phyloP scores from a whole-genome alignment of 2,797 vertebrate genomes.

The Neopelma chrysocephalum region DNA sequence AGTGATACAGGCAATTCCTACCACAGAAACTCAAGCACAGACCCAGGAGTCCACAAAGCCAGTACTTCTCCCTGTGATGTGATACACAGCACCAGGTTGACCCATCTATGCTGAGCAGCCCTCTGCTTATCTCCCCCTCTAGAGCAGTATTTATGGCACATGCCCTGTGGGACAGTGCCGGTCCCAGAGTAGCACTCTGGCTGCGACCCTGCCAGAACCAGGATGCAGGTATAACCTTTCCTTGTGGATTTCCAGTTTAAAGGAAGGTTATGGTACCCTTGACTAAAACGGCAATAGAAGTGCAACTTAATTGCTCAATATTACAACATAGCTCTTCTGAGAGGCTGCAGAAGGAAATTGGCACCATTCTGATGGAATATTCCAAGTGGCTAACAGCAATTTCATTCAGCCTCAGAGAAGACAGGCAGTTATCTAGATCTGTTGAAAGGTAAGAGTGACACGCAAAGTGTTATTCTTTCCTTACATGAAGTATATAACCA shows the following conservation, averaged over 20 bases:
- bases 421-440: slow-evolving; percentile 5
- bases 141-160: neutral
- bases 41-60: neutral
- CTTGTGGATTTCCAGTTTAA: neutral
- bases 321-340: neutral
- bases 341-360: neutral
- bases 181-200: neutral
- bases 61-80: neutral
- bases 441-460: slow-evolving; percentile 17
- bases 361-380: slow-evolving; percentile 18
- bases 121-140: neutral
- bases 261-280: slow-evolving; percentile 17
- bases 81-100: neutral
- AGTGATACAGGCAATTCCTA: neutral
- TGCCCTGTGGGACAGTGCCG: fast-evolving
- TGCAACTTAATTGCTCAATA: slow-evolving; percentile 27
- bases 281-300: slow-evolving; percentile 7
- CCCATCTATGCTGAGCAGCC: neutral
- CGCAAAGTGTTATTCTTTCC: neutral
- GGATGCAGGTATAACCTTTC: neutral
- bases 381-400: neutral
- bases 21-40: neutral
- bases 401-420: neutral
- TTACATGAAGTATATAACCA: neutral
- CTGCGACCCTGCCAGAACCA: neutral